Base-by-base conservation (phyloP, 1,140 invertebrate species). In the Drosophila sp. region DNA sequence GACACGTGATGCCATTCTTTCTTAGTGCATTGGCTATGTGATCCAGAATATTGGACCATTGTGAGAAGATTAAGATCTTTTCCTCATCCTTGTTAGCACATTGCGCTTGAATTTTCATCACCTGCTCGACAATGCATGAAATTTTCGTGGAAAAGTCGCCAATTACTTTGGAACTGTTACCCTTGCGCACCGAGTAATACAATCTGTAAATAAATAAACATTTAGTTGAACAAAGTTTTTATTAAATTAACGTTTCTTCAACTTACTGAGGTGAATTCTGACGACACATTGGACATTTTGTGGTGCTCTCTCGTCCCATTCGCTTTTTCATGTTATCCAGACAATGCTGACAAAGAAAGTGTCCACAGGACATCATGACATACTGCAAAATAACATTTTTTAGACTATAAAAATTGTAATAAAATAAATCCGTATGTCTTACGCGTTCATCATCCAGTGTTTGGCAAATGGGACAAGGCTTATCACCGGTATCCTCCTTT, bases 121-220 rank as follows among this genome's bases (percentile, higher is more conserved):
- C 79, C 46, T 93, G 92, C 51, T 93, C 87, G 2, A 96, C 92
- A 43, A 97, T 93, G n/a, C 93, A 94, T 59, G 94, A 93, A 5
- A 97, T 94, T 93, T 97, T 97, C 2, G 95, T 95, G 0, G 96
- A 96, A 89, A 94, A 94, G 61, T 94, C 93, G 2, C 95, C 95
- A 61, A 92, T 86, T 3, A 93, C 83, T 53, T 67, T 78, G 2
- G 83, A 25, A 4, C 38, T 64, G 0, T 50, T 61, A 0, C 64
- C 64, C 6, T 41, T 66, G 7, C 82, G 83, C 0, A 82, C 41
- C 0, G 76, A 78, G 14, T 91, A 91, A 63, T 91, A 92, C 2
- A 92, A 46, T 16, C 90, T 91, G 7, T 4, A 65, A 38, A 7
- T 45, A 5, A 43, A 8, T 5, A 0, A 7, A 29, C 7, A 7